A percentile compares a stretch with the other conserved stretches of the same genome.
Evolutionary conservation across 2,113 vertebrate genomes (phyloP).

Genomic region (Thalassarche chlororhynchos): DNA sequence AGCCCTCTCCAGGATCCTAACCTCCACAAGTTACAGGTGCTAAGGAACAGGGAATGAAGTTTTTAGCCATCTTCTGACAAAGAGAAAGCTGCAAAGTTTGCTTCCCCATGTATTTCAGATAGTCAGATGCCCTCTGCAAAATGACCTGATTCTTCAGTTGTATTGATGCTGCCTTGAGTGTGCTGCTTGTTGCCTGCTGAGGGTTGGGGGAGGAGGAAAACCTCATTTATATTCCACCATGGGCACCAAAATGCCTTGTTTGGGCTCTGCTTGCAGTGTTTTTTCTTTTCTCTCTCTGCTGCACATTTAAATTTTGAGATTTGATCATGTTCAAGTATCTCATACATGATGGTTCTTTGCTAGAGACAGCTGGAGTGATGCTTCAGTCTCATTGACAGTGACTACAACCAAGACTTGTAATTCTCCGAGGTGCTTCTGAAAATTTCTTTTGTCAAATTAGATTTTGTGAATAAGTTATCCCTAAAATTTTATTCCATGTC

Average conservation of each 20-base stretch:
- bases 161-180: neutral
- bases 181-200: neutral
- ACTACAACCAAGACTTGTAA: neutral
- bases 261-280: neutral
- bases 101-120: neutral
- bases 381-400: neutral
- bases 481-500: neutral
- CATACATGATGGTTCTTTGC: neutral
- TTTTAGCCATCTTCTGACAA: neutral
- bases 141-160: neutral
- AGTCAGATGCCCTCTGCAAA: neutral
- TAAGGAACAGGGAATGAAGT: neutral
- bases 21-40: too few relatives aligned
- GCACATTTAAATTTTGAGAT: neutral
- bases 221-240: neutral
- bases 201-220: neutral
- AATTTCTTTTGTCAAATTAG: neutral
- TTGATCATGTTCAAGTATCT: neutral
- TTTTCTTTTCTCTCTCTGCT: neutral
- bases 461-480: neutral
- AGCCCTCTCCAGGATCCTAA: neutral
- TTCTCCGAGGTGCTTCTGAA: neutral
- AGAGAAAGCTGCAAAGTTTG: neutral
- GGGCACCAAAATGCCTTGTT: neutral
- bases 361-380: neutral